Percentiles rank a stretch among this genome's conserved stretches.
Evolutionary conservation across 2,888 invertebrate species (phyloP).

Genomic region (Ornithoptera priamus): DNA sequence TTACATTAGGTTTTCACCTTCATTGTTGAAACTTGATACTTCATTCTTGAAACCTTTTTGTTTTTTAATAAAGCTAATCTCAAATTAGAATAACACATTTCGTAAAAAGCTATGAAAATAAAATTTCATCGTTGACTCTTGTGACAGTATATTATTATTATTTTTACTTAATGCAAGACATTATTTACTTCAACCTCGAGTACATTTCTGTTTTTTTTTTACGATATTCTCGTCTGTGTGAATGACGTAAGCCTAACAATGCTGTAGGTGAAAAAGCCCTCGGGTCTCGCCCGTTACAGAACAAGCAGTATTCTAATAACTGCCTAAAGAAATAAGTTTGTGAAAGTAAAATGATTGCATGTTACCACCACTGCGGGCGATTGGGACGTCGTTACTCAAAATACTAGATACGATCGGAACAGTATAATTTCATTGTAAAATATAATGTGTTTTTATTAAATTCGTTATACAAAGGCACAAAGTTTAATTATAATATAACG

Average conservation of each 20-base stretch:
- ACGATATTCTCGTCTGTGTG: not conserved
- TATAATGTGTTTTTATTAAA: not conserved
- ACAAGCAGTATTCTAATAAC: conserved; percentile 8
- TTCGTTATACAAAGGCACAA: not conserved
- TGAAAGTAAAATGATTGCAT: conserved; percentile 29
- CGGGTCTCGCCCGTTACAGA: conserved; percentile 10
- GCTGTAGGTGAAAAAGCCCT: conserved; percentile 19
- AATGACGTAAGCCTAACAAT: conserved; percentile 21
- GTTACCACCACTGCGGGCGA: conserved; percentile 18
- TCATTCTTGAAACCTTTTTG: too few species aligned
- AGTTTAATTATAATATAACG: too few species aligned
- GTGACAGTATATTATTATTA: too few species aligned
- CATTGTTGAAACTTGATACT: too few species aligned
- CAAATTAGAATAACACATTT: too few species aligned
- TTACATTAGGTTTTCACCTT: too few species aligned
- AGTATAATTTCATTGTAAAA: conserved; percentile 4
- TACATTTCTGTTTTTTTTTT: not conserved
- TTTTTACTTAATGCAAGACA: not conserved
- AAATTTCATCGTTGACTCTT: too few species aligned
- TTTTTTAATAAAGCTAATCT: too few species aligned
- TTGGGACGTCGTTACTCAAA: conserved; percentile 12
- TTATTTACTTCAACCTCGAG: not conserved
- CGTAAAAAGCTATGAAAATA: too few species aligned
- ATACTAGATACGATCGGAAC: conserved; percentile 11
- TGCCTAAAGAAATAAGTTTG: conserved; percentile 27